phyloP scores from a whole-genome alignment of 2,113 vertebrate species.

The Antechinus stuartii region DNA sequence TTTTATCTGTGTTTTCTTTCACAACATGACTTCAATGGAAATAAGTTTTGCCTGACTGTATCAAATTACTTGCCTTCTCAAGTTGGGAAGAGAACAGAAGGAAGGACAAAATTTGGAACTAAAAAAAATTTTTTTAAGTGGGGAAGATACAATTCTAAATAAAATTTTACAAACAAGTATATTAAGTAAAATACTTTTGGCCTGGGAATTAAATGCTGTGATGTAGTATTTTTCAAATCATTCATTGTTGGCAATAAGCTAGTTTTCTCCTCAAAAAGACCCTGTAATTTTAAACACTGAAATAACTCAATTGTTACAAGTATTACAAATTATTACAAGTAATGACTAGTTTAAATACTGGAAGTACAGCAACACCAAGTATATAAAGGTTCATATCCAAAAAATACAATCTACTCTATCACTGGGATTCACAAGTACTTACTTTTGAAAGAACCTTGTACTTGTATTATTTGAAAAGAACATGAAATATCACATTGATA shows the following conservation, averaged over 20 bases:
- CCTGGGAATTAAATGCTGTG: background rate
- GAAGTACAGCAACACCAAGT: background rate
- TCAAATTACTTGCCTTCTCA: background rate
- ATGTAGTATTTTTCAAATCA: background rate
- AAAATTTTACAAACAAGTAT: no score
- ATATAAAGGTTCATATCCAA: background rate
- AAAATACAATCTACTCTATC: background rate
- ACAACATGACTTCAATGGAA: background rate
- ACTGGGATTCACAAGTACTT: background rate
- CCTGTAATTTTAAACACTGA: background rate
- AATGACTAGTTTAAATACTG: background rate
- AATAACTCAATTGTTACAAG: background rate
- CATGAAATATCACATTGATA: background rate
- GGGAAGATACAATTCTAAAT: no score
- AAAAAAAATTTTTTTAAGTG: no score
- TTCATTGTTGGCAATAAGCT: background rate
- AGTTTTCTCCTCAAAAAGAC: background rate
- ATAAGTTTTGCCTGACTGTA: background rate
- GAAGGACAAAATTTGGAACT: no score
- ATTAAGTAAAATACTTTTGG: background rate
- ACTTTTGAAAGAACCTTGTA: background rate
- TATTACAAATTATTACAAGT: background rate
- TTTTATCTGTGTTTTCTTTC: background rate
- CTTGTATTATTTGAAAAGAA: background rate
- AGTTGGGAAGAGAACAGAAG: background rate